Base-by-base conservation (phyloP, 2,113 vertebrate species). In the Brienomyrus brachyistius region DNA sequence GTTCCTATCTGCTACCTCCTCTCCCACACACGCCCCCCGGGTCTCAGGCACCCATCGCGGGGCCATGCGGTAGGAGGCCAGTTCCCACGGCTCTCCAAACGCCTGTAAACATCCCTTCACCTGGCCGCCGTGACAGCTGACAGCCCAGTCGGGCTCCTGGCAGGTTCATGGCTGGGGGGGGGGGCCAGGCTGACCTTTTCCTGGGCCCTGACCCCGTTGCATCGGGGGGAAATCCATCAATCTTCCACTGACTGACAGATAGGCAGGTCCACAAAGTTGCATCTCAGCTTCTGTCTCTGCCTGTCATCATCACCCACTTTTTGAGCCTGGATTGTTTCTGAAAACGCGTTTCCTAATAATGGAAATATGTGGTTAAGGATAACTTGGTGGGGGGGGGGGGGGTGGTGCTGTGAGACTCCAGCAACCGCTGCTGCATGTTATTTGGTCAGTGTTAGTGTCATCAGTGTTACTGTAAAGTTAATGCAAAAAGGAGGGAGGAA, bases 201-300 rank as follows among this genome's bases (percentile, higher is more conserved):
- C n/a, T 27, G 51, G 51, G 43, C 90, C 62, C 40, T 83, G 90
- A 90, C 90, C 86, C 87, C 8, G 35, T 9, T 9, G 85, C 80
- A 21, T 54, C 66, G 52, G 27, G 85, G 86, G 40, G 52, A 35
- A 83, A 15, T 43, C 86, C 54, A 82, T 90, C 90, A 88, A 47
- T 88, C 90, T 88, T 43, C 47, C 23, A 48, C 77, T 62, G 89
- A 88, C 48, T 54, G 89, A 82, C 89, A 59, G 86, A 74, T n/a
- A 48, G 70, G 62, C 90, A 83, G 89, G 35, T n/a, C 54, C 66
- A 77, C 48, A 54, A 31, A 70, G 8, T 47, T 87, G 85, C 83
- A 47, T 66, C 56, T n/a, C 59, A 23, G 87, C 87, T 66, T 74
- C 80, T 85, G 59, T 85, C 56, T 86, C 80, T 50, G 45, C 45